Evolutionary conservation across 2,797 vertebrate species (phyloP), one percentile per base, ranked within the genome.

Genomic region (Thaleichthys pacificus): DNA sequence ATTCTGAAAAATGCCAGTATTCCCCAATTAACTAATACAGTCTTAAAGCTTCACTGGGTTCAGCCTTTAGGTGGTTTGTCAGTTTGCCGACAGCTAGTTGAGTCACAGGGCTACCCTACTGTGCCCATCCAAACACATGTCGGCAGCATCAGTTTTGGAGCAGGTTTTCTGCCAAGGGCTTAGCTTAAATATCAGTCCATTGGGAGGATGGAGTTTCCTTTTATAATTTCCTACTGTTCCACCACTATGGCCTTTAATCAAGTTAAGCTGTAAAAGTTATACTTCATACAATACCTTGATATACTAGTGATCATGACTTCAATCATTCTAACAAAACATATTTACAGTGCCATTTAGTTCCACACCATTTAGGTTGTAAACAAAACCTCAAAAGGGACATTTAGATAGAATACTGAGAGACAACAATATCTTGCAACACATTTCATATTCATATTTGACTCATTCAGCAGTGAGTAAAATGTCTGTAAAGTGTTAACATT

Each of bases 61-160:
- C 61, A 38, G 32, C 51, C 71, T 71, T 61, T 68, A 14, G 65
- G 66, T 51, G 19, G 69, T 61, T 62, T 35, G 70, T 62, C 58
- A 61, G 57, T 61, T n/a, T 56, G 24, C 28, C 21, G 61, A 61
- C 54, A 68, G 72, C 73, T 77, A 66, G 77, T 8, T 68, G 67
- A 85, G 24, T 80, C 76, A 73, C 66, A 64, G 72, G 68, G 57
- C 47, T 30, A 28, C 54, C 69, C 72, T 63, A 78, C 76, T 73
- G 81, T 47, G 68, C 69, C 72, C 68, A 56, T 57, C 47, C 57
- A 67, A 79, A 78, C 83, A 81, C 76, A 82, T 77, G 82, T 75
- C 57, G 49, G 62, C 12, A 14, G 9, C 69, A 68, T 77, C 54
- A 70, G 77, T 85, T 73, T 72, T 64, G 70, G 66, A 76, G 38